These are phyloP conservation scores for Hyles euphorbiae DNA, from an alignment of 1,140 invertebrate genomes.

Conservation along the genomic window DNA sequence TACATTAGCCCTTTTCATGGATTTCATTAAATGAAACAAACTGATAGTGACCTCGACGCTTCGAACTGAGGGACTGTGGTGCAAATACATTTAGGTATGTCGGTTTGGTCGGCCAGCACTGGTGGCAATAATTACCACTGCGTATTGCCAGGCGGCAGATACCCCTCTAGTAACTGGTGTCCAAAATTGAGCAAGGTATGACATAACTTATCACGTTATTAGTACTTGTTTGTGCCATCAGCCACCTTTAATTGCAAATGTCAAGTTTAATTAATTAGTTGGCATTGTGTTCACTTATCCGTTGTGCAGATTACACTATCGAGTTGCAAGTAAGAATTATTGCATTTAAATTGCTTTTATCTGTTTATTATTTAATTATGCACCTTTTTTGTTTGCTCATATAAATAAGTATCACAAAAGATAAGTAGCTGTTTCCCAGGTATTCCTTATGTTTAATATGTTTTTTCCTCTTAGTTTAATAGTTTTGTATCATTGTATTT, in stretches of 20 bases:
- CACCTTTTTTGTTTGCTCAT: too few species aligned
- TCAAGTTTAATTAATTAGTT: conserved; percentile 16
- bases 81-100: conserved; percentile 68
- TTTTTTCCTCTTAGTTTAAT: too few species aligned
- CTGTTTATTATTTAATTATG: conserved; percentile 2
- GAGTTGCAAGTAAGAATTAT: conserved; percentile 1
- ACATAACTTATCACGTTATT: conserved; percentile 16
- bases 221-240: conserved; percentile 11
- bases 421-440: too few species aligned
- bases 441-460: too few species aligned
- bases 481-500: too few species aligned
- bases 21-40: too few species aligned
- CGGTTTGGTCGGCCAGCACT: conserved; percentile 72
- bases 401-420: too few species aligned
- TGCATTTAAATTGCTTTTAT: not conserved
- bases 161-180: conserved; percentile 62
- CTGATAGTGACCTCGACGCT: conserved; percentile 48
- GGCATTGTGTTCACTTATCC: conserved; percentile 10
- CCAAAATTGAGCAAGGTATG: conserved; percentile 65
- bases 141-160: conserved; percentile 51
- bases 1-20: too few species aligned
- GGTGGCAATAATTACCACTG: conserved; percentile 64
- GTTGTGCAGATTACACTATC: conserved; percentile 14
- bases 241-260: conserved; percentile 16
- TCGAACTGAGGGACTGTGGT: conserved; percentile 52